Evolutionary conservation across 2,888 invertebrate species (phyloP).

Genomic region (Ennomos erosarius): DNA sequence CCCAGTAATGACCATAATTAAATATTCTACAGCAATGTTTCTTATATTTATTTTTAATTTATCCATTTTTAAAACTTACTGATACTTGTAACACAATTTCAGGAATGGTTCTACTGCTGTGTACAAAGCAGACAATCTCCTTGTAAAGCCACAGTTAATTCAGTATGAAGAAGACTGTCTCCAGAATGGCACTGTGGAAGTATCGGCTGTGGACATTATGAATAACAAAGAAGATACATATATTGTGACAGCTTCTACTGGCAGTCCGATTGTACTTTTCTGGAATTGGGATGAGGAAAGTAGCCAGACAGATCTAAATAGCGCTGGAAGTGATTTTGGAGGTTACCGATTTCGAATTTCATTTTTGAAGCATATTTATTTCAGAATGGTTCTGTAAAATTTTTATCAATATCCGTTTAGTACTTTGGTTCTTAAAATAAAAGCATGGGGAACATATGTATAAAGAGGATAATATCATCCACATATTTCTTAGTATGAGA

Average conservation of each 20-base stretch:
- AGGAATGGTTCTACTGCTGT: slow-evolving; percentile 73
- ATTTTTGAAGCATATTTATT: too few relatives aligned
- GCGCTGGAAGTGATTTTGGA: slow-evolving; percentile 7
- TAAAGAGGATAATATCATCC: too few relatives aligned
- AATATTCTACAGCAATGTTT: background rate
- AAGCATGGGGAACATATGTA: too few relatives aligned
- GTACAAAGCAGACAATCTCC: slow-evolving; percentile 51
- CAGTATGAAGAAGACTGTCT: slow-evolving; percentile 66
- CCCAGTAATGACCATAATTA: background rate
- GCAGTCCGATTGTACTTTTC: slow-evolving; percentile 53
- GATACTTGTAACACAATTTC: slow-evolving; percentile 24
- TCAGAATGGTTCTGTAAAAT: too few relatives aligned
- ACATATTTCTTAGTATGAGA: too few relatives aligned
- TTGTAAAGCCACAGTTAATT: slow-evolving; percentile 52
- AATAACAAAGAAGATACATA: slow-evolving; percentile 41
- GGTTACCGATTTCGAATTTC: too few relatives aligned
- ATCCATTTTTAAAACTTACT: too few relatives aligned
- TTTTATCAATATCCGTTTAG: too few relatives aligned
- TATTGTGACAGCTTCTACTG: slow-evolving; percentile 59
- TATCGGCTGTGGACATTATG: slow-evolving; percentile 68
- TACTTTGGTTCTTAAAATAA: background rate
- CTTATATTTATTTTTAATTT: too few relatives aligned
- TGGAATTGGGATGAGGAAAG: slow-evolving; percentile 42
- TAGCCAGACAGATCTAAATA: slow-evolving; percentile 7
- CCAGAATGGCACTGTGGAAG: slow-evolving; percentile 64